Percentiles rank a stretch among this genome's conserved stretches.
Evolutionary conservation across 2,888 invertebrate species (phyloP).

Genomic region (Muscina levida): DNA sequence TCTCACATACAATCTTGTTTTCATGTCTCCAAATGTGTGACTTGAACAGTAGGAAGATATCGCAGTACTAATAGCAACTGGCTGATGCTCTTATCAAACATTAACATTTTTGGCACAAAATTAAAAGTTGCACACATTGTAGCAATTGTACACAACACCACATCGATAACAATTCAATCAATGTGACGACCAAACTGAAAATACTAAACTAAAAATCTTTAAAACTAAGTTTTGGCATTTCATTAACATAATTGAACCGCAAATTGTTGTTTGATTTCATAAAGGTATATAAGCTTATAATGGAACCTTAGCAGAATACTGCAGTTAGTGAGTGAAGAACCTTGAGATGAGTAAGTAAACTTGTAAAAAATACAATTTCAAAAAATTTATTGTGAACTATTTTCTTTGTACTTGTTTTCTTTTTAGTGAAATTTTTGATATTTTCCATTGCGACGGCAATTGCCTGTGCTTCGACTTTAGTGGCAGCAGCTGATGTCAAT

Average conservation of each 20-base stretch:
- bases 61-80: background rate
- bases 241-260: slow-evolving; percentile 13
- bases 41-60: no score
- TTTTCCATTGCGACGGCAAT: slow-evolving; percentile 34
- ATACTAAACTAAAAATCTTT: no score
- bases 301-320: slow-evolving; percentile 32
- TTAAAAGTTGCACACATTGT: background rate
- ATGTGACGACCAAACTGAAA: slow-evolving; percentile 25
- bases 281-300: background rate
- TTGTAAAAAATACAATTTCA: no score
- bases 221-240: background rate
- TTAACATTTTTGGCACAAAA: slow-evolving; percentile 33
- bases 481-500: slow-evolving; percentile 13
- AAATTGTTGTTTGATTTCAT: background rate
- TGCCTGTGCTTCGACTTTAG: background rate
- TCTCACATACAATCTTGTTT: background rate
- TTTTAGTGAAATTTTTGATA: slow-evolving; percentile 62
- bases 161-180: slow-evolving; percentile 54
- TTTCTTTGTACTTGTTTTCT: background rate
- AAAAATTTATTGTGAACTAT: no score
- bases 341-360: slow-evolving; percentile 32
- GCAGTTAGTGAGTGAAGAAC: background rate
- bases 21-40: background rate
- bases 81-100: slow-evolving; percentile 24
- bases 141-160: no score